Percentiles rank a stretch among this genome's conserved stretches.
These are phyloP conservation scores for Asbolus verrucosus DNA, from an alignment of 1,140 invertebrate species.

Conservation along the genomic window DNA sequence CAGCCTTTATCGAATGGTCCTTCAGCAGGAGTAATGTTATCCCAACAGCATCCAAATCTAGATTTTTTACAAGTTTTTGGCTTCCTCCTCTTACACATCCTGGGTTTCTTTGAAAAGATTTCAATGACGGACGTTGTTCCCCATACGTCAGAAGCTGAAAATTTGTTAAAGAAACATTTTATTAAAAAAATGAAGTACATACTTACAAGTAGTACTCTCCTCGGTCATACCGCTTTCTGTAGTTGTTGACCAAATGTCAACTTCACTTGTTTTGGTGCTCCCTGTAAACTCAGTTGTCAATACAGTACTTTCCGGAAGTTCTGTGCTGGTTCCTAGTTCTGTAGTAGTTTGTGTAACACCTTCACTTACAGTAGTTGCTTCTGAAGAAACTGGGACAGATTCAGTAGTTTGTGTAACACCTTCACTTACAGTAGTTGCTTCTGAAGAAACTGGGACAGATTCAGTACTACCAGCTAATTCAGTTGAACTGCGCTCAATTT, in stretches of 20 bases:
- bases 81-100: slow-evolving; percentile 74
- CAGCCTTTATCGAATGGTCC: slow-evolving; percentile 91
- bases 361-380: slow-evolving; percentile 44
- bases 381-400: slow-evolving; percentile 29
- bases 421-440: slow-evolving; percentile 44
- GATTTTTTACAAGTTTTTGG: slow-evolving; percentile 76
- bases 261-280: slow-evolving; percentile 53
- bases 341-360: slow-evolving; percentile 19
- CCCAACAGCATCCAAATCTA: slow-evolving; percentile 90
- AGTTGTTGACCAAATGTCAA: slow-evolving; percentile 64
- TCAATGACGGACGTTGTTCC: slow-evolving; percentile 65
- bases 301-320: slow-evolving; percentile 38
- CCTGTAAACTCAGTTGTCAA: slow-evolving; percentile 51
- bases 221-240: slow-evolving; percentile 52
- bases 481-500: slow-evolving; percentile 40
- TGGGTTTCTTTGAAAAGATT: slow-evolving; percentile 66
- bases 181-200: too few species aligned
- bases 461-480: neutral
- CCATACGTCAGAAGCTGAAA: too few species aligned
- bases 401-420: slow-evolving; percentile 32
- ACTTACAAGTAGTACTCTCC: too few species aligned
- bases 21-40: slow-evolving; percentile 82
- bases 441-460: slow-evolving; percentile 32
- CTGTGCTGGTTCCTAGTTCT: too few species aligned
- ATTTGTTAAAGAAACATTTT: too few species aligned